Conservation (phyloP, 2,113 vertebrate genomes). For the Oplegnathus fasciatus region DNA sequence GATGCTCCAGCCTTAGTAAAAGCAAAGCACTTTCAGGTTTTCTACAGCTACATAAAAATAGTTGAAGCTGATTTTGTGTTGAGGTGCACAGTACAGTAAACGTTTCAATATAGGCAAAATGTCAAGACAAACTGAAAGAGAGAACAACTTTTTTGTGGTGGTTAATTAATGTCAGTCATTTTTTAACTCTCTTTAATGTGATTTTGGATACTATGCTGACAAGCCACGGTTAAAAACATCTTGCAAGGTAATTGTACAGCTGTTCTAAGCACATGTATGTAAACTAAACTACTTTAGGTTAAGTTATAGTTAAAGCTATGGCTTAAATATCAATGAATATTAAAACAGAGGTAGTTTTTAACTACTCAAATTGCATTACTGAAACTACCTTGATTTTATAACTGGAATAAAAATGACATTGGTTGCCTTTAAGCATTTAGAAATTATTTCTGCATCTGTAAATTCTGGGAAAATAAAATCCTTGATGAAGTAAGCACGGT, state of each 20-base stretch:
- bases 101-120: not conserved
- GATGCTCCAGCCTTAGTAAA: slow-evolving; percentile 10
- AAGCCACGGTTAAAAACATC: not conserved
- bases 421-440: too few relatives aligned
- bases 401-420: too few relatives aligned
- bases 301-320: not conserved
- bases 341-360: too few relatives aligned
- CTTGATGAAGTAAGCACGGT: too few relatives aligned
- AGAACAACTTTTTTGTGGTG: too few relatives aligned
- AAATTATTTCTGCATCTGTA: too few relatives aligned
- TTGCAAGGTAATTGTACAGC: not conserved
- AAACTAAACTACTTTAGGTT: not conserved
- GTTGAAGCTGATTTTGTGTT: not conserved
- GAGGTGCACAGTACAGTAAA: not conserved
- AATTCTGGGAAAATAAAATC: too few relatives aligned
- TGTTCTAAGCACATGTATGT: not conserved
- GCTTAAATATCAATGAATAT: not conserved
- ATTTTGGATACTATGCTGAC: not conserved
- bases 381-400: too few relatives aligned
- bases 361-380: too few relatives aligned
- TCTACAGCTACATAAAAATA: not conserved
- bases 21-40: slow-evolving; percentile 19
- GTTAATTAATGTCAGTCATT: not conserved
- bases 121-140: not conserved
- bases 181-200: not conserved